Conservation (phyloP, 2,888 invertebrate genomes). For the Lissonota sp. region DNA sequence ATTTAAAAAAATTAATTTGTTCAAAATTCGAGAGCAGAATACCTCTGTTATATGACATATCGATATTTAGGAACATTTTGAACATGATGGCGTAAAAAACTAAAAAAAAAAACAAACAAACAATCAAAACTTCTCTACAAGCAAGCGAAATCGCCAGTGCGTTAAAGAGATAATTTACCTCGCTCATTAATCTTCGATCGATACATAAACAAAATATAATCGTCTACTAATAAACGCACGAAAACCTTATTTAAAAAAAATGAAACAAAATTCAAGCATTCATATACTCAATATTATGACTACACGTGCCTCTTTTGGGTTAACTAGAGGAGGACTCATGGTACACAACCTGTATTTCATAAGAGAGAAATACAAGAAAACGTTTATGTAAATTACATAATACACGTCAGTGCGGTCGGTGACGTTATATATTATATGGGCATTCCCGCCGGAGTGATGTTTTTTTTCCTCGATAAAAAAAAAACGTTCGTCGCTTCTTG, state of each 20-base stretch:
- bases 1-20: too few relatives aligned
- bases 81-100: too few relatives aligned
- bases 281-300: background rate
- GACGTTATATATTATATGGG: slow-evolving; percentile 25
- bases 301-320: slow-evolving; percentile 31
- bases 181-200: too few relatives aligned
- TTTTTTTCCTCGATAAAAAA: slow-evolving; percentile 2
- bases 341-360: slow-evolving; percentile 48
- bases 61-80: too few relatives aligned
- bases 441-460: slow-evolving; percentile 22
- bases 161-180: too few relatives aligned
- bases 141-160: too few relatives aligned
- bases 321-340: slow-evolving; percentile 41
- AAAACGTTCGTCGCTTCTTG: background rate
- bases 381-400: slow-evolving; percentile 66
- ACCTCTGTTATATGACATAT: too few relatives aligned
- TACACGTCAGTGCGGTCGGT: slow-evolving; percentile 36
- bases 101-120: too few relatives aligned
- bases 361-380: slow-evolving; percentile 58
- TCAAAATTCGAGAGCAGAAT: too few relatives aligned
- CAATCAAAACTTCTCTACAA: too few relatives aligned
- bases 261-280: slow-evolving; percentile 14
- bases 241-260: background rate
- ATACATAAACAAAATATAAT: background rate
- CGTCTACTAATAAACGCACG: background rate